Evolutionary conservation across 1,140 invertebrate species (phyloP), one percentile per base, ranked within the genome.

Genomic region (Mactra quadrangularis): DNA sequence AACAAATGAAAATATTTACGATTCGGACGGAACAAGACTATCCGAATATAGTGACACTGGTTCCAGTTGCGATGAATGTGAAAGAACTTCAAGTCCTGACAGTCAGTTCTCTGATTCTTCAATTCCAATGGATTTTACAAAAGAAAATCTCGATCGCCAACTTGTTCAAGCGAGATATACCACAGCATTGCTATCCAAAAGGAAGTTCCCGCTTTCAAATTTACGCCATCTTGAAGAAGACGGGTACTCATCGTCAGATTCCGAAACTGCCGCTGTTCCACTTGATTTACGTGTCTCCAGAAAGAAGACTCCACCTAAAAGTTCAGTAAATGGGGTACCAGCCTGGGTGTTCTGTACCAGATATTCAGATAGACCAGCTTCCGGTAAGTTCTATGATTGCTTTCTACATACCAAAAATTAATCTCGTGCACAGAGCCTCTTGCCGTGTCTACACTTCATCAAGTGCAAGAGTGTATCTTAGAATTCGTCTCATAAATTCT

Each of bases 331-430:
- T 25, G 45, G 19, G 0, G n/a, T 82, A 57, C 78, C 78, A 35
- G 78, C 78, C 17, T 82, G 78, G 78, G 68, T 82, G 19, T 82
- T 82, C 45, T 82, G 78, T 31, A 82, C 78, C 3, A 82, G 78
- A 72, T 82, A 82, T 55, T 82, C 78, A 0, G 78, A 71, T 33
- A 70, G 78, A 62, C 78, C 78, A n/a, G 57, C 78, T 13, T 50
- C 78, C 33, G 78, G 78, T 82, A 60, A 70, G 33, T 22, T 31
- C 3, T 41, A 7, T 6, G 38, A 41, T 41, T 41, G n/a, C n/a
- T n/a, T n/a, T n/a, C n/a, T n/a, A n/a, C n/a, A n/a, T n/a, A n/a
- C n/a, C n/a, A n/a, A n/a, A n/a, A n/a, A n/a, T n/a, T n/a, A n/a
- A n/a, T n/a, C n/a, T n/a, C n/a, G n/a, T n/a, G n/a, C n/a, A n/a